A percentile compares a stretch with the other conserved stretches of the same genome.
phyloP scores from a whole-genome alignment of 2,888 invertebrate species.

The Acanthosepion esculentum region DNA sequence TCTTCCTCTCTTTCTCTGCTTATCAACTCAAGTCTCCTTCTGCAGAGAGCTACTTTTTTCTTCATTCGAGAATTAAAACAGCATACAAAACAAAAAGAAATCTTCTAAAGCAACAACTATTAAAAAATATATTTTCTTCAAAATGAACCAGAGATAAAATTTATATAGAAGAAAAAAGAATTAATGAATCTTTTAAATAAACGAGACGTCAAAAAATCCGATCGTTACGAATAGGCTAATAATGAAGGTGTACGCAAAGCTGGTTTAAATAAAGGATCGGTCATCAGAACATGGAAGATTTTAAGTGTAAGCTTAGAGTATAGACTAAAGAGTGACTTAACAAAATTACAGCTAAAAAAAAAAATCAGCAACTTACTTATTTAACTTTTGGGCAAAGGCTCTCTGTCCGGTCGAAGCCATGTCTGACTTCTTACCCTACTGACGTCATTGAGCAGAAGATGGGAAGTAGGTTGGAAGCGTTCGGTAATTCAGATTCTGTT shows the following conservation, averaged over 20 bases:
- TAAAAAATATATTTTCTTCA: too few relatives aligned
- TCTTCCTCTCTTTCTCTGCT: too few relatives aligned
- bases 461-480: background rate
- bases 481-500: background rate
- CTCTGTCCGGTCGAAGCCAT: conserved; percentile 68
- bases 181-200: too few relatives aligned
- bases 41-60: too few relatives aligned
- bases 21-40: too few relatives aligned
- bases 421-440: conserved; percentile 37
- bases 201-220: too few relatives aligned
- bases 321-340: background rate
- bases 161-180: too few relatives aligned
- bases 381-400: conserved; percentile 71
- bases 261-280: background rate
- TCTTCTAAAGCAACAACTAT: too few relatives aligned
- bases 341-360: background rate
- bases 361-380: conserved; percentile 62
- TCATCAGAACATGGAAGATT: background rate
- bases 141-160: too few relatives aligned
- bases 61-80: too few relatives aligned
- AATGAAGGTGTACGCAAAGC: background rate
- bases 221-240: too few relatives aligned
- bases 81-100: too few relatives aligned
- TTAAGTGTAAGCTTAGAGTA: background rate
- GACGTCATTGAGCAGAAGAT: conserved; percentile 18